Conservation (phyloP, 2,113 vertebrate species). For the Catharus bicknelli region DNA sequence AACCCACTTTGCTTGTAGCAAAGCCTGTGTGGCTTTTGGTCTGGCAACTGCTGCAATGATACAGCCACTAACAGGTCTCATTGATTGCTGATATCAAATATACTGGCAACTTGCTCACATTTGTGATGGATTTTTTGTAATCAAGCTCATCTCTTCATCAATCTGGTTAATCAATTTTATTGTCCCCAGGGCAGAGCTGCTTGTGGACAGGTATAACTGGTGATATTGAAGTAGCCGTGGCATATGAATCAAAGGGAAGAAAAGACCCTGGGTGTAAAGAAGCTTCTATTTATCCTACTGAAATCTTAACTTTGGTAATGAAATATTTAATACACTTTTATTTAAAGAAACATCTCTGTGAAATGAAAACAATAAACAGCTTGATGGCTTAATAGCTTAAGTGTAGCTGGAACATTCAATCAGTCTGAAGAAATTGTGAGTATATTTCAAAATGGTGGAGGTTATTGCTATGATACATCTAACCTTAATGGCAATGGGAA, state of each 20-base stretch:
- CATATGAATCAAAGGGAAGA: neutral
- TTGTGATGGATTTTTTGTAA: constrained; percentile 1
- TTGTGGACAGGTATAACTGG: neutral
- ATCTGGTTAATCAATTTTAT: neutral
- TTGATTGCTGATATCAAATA: neutral
- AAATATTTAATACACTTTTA: constrained; percentile 5
- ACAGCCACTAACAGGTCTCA: neutral
- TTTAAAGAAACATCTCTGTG: neutral
- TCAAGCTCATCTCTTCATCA: neutral
- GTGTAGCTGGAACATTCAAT: neutral
- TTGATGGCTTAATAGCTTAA: constrained; percentile 34
- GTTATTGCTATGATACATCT: constrained; percentile 11
- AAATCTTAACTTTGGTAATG: neutral
- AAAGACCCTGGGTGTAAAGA: neutral
- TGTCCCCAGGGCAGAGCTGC: neutral
- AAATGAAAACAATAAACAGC: constrained; percentile 49
- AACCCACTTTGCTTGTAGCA: neutral
- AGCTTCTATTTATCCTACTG: neutral
- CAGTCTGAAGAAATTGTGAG: constrained; percentile 10
- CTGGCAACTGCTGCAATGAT: neutral
- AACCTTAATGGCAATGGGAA: neutral
- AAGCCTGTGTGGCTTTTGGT: neutral
- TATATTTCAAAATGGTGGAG: neutral
- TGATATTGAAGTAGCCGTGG: neutral
- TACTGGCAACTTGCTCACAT: neutral